A percentile compares a stretch with the other conserved stretches of the same genome.
phyloP scores from a whole-genome alignment of 2,888 invertebrate genomes.

The Epinotia demarniana region DNA sequence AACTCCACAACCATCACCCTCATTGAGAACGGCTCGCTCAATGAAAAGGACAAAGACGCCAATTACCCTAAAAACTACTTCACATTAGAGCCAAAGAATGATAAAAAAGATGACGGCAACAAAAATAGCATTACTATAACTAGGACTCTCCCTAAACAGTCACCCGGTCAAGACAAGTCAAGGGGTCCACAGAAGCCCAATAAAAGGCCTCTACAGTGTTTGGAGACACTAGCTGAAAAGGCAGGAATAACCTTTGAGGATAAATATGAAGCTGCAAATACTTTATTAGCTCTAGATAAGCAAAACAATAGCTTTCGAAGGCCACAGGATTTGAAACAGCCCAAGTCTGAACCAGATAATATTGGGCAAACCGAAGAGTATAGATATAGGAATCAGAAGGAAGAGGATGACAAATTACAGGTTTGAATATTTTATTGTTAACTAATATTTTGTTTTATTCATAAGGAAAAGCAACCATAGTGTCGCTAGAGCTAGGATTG shows the following conservation, averaged over 20 bases:
- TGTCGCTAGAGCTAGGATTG: not conserved
- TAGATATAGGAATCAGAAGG: conserved; percentile 75
- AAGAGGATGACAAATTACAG: conserved; percentile 80
- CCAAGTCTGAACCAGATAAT: conserved; percentile 72
- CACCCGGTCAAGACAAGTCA: conserved; percentile 67
- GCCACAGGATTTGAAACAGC: conserved; percentile 72
- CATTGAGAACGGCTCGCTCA: conserved; percentile 71
- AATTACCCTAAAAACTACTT: conserved; percentile 77
- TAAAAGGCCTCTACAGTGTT: conserved; percentile 85
- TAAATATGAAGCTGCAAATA: conserved; percentile 89
- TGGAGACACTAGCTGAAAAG: conserved; percentile 89
- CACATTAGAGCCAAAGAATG: conserved; percentile 75
- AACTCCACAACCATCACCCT: conserved; percentile 79
- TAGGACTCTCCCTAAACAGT: conserved; percentile 72
- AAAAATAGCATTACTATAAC: conserved; percentile 83
- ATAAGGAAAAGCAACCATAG: no score
- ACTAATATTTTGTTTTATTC: not conserved
- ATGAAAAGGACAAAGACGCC: conserved; percentile 76
- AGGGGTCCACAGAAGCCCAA: conserved; percentile 65
- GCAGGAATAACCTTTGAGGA: conserved; percentile 90
- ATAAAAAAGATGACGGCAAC: conserved; percentile 78
- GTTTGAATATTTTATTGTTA: conserved; percentile 49
- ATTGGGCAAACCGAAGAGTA: conserved; percentile 71
- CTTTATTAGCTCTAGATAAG: conserved; percentile 86
- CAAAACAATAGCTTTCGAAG: conserved; percentile 80